Evolutionary conservation across 2,797 vertebrate genomes (phyloP).

Genomic region (Pantherophis alleghaniensis): DNA sequence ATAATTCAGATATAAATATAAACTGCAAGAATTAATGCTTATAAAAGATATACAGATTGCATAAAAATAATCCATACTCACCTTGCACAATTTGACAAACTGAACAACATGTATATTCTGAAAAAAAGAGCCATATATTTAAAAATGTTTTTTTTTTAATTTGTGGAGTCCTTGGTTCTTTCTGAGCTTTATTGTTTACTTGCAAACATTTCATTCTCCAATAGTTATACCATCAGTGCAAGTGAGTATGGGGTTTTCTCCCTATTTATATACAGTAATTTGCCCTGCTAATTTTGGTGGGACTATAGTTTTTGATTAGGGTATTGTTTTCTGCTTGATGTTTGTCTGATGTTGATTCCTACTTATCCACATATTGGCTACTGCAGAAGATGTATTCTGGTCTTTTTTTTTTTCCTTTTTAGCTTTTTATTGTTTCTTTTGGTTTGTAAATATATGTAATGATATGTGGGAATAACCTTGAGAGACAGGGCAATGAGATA

Average conservation of each 20-base stretch:
- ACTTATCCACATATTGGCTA: not conserved
- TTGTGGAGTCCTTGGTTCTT: not conserved
- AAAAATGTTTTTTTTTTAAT: not conserved
- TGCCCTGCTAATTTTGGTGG: not conserved
- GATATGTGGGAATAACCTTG: not conserved
- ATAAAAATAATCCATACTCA: conserved; percentile 66
- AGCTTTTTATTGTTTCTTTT: not conserved
- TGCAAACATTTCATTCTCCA: not conserved
- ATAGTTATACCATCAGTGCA: not conserved
- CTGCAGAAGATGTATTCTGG: not conserved
- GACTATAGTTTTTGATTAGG: not conserved
- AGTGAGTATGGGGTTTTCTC: not conserved
- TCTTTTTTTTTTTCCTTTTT: not conserved
- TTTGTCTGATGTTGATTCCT: not conserved
- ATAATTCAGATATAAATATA: conserved; percentile 5
- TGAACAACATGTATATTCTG: conserved; percentile 77
- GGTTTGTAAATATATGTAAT: not conserved
- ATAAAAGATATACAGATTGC: conserved; percentile 8
- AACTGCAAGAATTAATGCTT: not conserved
- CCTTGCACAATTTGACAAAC: conserved; percentile 72
- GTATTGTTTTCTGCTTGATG: not conserved
- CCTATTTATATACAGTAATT: not conserved
- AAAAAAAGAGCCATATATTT: conserved; percentile 63
- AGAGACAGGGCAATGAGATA: not conserved
- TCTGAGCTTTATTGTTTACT: not conserved